These are phyloP conservation scores for Sphaerodactylus townsendi DNA, from an alignment of 2,113 vertebrate species.

Conservation along the genomic window DNA sequence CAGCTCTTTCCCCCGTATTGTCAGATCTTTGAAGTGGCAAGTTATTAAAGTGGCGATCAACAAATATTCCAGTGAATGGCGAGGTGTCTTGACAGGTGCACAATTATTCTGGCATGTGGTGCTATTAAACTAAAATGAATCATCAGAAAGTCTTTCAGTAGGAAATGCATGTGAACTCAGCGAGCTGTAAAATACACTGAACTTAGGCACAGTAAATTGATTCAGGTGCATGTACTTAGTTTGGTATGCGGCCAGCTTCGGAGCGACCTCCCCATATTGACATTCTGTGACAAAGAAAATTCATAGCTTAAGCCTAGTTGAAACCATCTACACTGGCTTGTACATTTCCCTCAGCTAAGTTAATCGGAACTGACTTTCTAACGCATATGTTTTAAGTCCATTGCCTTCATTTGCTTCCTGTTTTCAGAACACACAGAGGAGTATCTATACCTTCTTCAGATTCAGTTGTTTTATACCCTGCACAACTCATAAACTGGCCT, in stretches of 20 bases:
- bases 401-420: not conserved
- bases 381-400: too few relatives aligned
- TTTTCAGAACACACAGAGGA: not conserved
- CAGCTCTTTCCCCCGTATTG: not conserved
- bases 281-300: not conserved
- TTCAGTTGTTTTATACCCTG: not conserved
- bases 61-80: slow-evolving; percentile 6
- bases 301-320: not conserved
- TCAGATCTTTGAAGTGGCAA: slow-evolving; percentile 8
- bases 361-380: not conserved
- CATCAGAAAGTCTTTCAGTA: slow-evolving; percentile 2
- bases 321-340: not conserved
- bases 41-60: not conserved
- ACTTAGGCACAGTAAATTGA: not conserved
- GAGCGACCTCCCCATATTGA: not conserved
- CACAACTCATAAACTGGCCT: too few relatives aligned
- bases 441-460: not conserved
- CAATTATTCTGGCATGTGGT: not conserved
- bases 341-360: not conserved
- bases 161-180: not conserved
- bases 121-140: slow-evolving; percentile 22
- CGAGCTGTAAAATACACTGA: slow-evolving; percentile 6
- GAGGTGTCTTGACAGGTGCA: not conserved
- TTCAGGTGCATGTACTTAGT: not conserved
- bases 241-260: not conserved